Percentiles rank a stretch among this genome's conserved stretches.
Conservation (phyloP, 2,113 vertebrate genomes). For the Antidorcas marsupialis region DNA sequence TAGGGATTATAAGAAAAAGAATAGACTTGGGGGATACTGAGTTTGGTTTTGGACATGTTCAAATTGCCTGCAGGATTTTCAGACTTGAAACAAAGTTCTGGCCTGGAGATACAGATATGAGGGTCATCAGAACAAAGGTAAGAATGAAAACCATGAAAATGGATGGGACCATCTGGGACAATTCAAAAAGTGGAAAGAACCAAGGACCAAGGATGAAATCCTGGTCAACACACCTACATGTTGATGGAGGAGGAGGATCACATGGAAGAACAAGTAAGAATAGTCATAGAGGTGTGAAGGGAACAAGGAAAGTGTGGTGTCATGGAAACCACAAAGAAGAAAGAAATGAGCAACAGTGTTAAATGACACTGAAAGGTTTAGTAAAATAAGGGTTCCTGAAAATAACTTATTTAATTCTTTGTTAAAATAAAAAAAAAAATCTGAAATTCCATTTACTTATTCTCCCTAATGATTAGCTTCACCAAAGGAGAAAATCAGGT, state of each 20-base stretch:
- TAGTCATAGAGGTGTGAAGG: background rate
- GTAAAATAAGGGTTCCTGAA: slow-evolving; percentile 8
- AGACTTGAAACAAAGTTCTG: background rate
- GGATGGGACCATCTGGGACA: background rate
- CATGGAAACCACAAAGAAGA: background rate
- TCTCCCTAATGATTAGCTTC: background rate
- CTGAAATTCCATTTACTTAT: background rate
- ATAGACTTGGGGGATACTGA: background rate
- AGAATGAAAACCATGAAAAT: background rate
- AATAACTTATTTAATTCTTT: slow-evolving; percentile 20
- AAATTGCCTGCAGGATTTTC: background rate
- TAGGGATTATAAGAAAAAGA: background rate
- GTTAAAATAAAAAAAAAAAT: slow-evolving; percentile 1
- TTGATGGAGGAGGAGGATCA: background rate
- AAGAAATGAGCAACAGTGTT: background rate
- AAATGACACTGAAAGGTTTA: slow-evolving; percentile 11
- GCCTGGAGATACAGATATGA: background rate
- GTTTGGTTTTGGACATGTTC: background rate
- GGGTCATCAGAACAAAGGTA: background rate
- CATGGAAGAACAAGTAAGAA: slow-evolving; percentile 1
- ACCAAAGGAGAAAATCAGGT: background rate
- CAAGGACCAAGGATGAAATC: background rate
- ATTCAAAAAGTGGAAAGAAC: slow-evolving; percentile 20
- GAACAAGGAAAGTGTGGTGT: slow-evolving; percentile 17
- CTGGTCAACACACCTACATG: background rate